phyloP scores from a whole-genome alignment of 2,113 vertebrate genomes.

The Synchiropus splendidus region DNA sequence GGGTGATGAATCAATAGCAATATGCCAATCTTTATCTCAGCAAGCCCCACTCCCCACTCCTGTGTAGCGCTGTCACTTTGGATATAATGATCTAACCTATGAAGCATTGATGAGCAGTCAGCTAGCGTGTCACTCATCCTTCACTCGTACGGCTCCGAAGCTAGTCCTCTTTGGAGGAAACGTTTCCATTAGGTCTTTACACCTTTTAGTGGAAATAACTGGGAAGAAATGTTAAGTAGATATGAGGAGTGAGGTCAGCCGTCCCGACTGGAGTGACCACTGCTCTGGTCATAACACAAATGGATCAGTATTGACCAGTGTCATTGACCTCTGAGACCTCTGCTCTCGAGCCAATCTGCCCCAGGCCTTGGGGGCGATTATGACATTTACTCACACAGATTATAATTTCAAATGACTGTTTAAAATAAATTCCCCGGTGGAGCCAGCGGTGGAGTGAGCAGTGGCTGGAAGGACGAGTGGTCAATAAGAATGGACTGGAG shows the following conservation, averaged over 20 bases:
- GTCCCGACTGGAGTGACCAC: conserved; percentile 27
- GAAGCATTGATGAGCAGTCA: conserved; percentile 59
- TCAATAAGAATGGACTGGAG: conserved; percentile 72
- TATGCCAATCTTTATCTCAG: conserved; percentile 64
- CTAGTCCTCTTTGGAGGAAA: conserved; percentile 21
- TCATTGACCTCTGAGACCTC: conserved; percentile 59
- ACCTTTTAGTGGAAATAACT: conserved; percentile 4
- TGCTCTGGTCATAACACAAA: conserved; percentile 42
- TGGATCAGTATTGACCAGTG: conserved; percentile 61
- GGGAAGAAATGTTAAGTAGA: conserved; percentile 4
- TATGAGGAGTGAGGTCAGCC: conserved; percentile 17
- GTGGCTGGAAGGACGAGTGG: conserved; percentile 41
- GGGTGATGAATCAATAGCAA: conserved; percentile 64
- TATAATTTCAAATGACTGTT: conserved; percentile 78
- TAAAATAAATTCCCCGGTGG: conserved; percentile 65
- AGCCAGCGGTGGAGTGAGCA: conserved; percentile 44
- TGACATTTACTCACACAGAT: conserved; percentile 74
- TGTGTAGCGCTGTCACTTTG: conserved; percentile 64
- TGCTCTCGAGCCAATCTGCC: conserved; percentile 61
- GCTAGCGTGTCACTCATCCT: conserved; percentile 54
- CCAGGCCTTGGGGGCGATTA: conserved; percentile 68
- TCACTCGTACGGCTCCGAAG: conserved; percentile 11
- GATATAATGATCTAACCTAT: conserved; percentile 67
- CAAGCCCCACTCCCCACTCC: conserved; percentile 55
- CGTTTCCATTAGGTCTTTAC: conserved; percentile 23